Percentiles rank a stretch among this genome's conserved stretches.
Evolutionary conservation across 2,888 invertebrate species (phyloP).

Genomic region (Syritta pipiens): DNA sequence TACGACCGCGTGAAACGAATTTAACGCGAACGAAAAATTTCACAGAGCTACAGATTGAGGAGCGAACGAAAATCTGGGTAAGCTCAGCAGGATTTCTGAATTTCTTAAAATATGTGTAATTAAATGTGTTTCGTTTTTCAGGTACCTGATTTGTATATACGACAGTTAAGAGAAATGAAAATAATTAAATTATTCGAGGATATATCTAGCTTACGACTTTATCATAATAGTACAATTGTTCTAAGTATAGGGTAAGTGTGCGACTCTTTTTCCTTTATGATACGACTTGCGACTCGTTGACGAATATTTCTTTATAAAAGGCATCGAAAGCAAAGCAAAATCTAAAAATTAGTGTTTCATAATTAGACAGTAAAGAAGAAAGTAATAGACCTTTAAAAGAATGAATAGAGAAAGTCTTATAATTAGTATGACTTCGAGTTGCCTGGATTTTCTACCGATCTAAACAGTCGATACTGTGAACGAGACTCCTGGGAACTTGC

Average conservation of each 20-base stretch:
- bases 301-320: too few relatives aligned
- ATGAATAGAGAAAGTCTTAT: too few relatives aligned
- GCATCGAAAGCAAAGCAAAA: too few relatives aligned
- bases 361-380: too few relatives aligned
- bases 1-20: slow-evolving; percentile 73
- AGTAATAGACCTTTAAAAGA: too few relatives aligned
- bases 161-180: slow-evolving; percentile 83
- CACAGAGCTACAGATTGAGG: slow-evolving; percentile 72
- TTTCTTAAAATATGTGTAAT: background rate
- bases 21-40: slow-evolving; percentile 60
- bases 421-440: too few relatives aligned
- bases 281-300: too few relatives aligned
- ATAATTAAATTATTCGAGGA: slow-evolving; percentile 83
- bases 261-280: slow-evolving; percentile 21
- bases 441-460: too few relatives aligned
- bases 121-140: slow-evolving; percentile 70
- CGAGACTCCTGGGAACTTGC: too few relatives aligned
- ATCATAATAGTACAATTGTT: slow-evolving; percentile 83
- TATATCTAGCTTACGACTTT: slow-evolving; percentile 83
- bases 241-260: slow-evolving; percentile 83
- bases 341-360: too few relatives aligned
- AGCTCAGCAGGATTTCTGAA: background rate
- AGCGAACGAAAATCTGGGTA: slow-evolving; percentile 73
- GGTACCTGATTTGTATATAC: slow-evolving; percentile 84
- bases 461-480: too few relatives aligned